Conservation (phyloP, 2,888 invertebrate genomes). For the Glomeris marginata region DNA sequence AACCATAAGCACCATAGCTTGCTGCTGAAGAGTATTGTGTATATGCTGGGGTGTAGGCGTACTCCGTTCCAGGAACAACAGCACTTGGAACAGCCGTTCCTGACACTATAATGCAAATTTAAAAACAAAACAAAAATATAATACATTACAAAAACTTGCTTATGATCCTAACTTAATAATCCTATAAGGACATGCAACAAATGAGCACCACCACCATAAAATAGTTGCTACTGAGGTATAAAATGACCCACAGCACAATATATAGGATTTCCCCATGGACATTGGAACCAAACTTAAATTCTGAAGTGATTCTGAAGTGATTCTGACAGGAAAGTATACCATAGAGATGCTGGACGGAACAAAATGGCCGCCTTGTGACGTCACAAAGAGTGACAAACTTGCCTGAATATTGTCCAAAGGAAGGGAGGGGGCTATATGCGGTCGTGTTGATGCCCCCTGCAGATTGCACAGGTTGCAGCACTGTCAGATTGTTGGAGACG, state of each 20-base stretch:
- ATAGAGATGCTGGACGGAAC: too few relatives aligned
- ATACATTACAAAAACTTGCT: too few relatives aligned
- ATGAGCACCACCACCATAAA: too few relatives aligned
- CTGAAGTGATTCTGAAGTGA: too few relatives aligned
- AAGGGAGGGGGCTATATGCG: conserved; percentile 38
- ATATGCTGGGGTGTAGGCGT: conserved; percentile 58
- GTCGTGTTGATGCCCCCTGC: conserved; percentile 28
- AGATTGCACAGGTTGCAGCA: conserved; percentile 41
- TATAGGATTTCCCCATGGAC: too few relatives aligned
- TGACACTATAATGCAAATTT: conserved; percentile 37
- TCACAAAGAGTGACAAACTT: conserved; percentile 13
- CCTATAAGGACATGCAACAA: too few relatives aligned
- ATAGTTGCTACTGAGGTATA: too few relatives aligned
- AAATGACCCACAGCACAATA: too few relatives aligned
- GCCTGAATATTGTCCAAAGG: conserved; percentile 54
- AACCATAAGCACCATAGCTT: conserved; percentile 40
- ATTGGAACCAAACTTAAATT: too few relatives aligned
- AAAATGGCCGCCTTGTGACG: neutral
- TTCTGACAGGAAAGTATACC: too few relatives aligned
- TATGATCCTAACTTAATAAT: too few relatives aligned
- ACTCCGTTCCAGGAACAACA: conserved; percentile 47
- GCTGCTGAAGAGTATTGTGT: conserved; percentile 49
- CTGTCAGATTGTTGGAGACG: conserved; percentile 30
- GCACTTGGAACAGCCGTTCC: conserved; percentile 31
- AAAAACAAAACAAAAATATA: too few relatives aligned